Evolutionary conservation across 1,140 invertebrate species (phyloP).

Genomic region (Paramacrobiotus metropolitanus): DNA sequence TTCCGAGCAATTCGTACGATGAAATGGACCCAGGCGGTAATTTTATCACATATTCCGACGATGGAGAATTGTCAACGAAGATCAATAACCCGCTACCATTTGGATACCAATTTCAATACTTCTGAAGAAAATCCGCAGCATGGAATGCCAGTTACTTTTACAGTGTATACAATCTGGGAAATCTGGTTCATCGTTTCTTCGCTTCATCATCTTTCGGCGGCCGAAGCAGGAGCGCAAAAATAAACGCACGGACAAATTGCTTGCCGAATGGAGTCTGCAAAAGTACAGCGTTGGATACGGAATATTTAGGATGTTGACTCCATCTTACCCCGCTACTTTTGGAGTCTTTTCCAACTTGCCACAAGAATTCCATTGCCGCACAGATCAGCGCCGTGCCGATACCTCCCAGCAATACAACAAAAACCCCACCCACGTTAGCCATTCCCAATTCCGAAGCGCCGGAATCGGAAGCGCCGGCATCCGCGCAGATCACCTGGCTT

Average conservation of each 20-base stretch:
- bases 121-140: too few relatives aligned
- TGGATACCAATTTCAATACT: not conserved
- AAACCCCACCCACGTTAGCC: conserved; percentile 66
- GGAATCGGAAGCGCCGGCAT: conserved; percentile 10
- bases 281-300: too few relatives aligned
- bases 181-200: not conserved
- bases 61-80: not conserved
- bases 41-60: not conserved
- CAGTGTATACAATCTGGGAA: too few relatives aligned
- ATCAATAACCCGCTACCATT: not conserved
- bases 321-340: too few relatives aligned
- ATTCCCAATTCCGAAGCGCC: conserved; percentile 30
- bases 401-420: conserved; percentile 46
- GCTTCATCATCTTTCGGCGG: not conserved
- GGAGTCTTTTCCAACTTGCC: conserved; percentile 50
- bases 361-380: conserved; percentile 48
- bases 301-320: too few relatives aligned
- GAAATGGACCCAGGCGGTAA: not conserved
- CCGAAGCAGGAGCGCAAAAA: not conserved
- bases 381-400: conserved; percentile 16
- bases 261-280: not conserved
- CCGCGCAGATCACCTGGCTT: not conserved
- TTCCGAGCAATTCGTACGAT: not conserved
- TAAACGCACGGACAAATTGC: not conserved
- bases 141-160: too few relatives aligned